Evolutionary conservation across 2,113 vertebrate genomes (phyloP).

Genomic region (Diglossa brunneiventris): DNA sequence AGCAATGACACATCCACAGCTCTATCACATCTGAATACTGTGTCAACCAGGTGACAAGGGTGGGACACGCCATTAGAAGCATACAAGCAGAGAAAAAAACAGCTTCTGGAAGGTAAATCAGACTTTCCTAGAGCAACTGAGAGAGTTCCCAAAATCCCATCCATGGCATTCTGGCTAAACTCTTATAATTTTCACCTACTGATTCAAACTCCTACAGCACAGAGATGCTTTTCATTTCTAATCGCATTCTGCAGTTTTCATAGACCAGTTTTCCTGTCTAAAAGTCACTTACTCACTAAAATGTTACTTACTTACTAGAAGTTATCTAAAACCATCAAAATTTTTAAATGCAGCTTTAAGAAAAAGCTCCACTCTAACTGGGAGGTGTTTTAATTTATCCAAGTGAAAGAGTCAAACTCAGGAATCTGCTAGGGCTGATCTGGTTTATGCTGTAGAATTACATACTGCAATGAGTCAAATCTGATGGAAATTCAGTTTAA

Average conservation of each 20-base stretch:
- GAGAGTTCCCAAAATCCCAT: neutral
- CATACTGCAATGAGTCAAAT: neutral
- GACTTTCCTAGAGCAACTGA: neutral
- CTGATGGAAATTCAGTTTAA: neutral
- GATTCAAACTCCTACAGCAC: neutral
- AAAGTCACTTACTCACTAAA: neutral
- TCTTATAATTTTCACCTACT: neutral
- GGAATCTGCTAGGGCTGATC: neutral
- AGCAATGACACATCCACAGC: neutral
- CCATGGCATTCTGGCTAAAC: too few species aligned
- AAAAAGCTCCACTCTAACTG: neutral
- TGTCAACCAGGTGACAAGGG: fast-evolving
- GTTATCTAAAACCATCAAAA: neutral
- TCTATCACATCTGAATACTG: neutral
- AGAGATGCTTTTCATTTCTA: neutral
- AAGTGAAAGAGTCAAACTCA: neutral
- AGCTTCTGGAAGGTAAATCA: neutral
- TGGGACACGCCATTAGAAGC: neutral
- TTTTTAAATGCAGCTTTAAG: neutral
- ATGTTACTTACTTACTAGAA: neutral
- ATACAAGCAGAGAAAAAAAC: neutral
- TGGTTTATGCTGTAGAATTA: neutral
- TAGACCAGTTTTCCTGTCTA: neutral
- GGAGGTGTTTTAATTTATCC: neutral
- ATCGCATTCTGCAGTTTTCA: neutral